Evolutionary conservation across 1,140 invertebrate genomes (phyloP).

Genomic region (Amphibalanus amphitrite): DNA sequence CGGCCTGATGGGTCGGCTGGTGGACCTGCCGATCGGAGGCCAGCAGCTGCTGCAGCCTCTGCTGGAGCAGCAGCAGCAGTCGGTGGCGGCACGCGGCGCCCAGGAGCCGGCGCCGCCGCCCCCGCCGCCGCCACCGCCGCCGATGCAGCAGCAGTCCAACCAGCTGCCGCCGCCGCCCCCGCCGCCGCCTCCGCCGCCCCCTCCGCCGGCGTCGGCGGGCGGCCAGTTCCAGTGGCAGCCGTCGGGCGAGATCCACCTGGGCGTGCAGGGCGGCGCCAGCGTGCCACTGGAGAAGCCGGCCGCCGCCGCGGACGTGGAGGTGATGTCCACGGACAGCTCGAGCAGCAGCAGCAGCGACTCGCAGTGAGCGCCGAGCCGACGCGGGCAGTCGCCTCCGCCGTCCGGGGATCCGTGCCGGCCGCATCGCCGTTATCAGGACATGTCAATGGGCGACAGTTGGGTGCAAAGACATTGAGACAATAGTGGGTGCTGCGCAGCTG

Average conservation of each 20-base stretch:
- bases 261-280: constrained; percentile 43
- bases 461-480: too few relatives aligned
- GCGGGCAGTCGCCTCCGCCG: too few relatives aligned
- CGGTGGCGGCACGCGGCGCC: too few relatives aligned
- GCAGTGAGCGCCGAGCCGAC: constrained; percentile 36
- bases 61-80: not conserved
- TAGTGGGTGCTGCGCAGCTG: too few relatives aligned
- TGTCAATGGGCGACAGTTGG: too few relatives aligned
- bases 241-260: constrained; percentile 64
- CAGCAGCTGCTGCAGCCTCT: constrained; percentile 9
- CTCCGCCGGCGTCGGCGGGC: constrained; percentile 41
- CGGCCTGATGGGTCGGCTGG: constrained; percentile 43
- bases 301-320: constrained; percentile 61
- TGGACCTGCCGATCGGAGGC: constrained; percentile 3
- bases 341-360: constrained; percentile 85
- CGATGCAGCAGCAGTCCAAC: constrained; percentile 3
- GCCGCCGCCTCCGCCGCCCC: constrained; percentile 7
- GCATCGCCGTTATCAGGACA: too few relatives aligned
- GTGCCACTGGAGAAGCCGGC: constrained; percentile 52
- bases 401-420: too few relatives aligned
- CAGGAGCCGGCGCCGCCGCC: too few relatives aligned
- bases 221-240: constrained; percentile 81
- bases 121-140: constrained; percentile 27
- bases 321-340: constrained; percentile 84
- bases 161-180: constrained; percentile 5